Base-by-base conservation (phyloP, 2,797 vertebrate species). In the Xiphophorus birchmanni region DNA sequence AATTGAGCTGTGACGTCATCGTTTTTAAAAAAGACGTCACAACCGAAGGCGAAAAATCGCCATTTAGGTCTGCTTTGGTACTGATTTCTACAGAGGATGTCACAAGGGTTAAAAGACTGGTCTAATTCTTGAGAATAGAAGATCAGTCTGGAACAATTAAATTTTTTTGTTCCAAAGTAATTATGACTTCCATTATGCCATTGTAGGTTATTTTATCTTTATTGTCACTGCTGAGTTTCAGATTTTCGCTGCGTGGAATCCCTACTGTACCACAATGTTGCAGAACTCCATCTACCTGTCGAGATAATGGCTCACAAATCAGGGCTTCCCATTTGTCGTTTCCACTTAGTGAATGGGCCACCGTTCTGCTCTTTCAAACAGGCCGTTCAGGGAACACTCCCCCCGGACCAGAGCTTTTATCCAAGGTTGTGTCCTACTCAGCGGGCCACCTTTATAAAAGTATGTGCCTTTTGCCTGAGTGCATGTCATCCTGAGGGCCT, bases 361-460 rank as follows among this genome's bases (percentile, higher is more conserved):
- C 91, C 91, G 86, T 94, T 92, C 86, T 91, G 87, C 90, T 89
- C 85, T 87, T 87, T 86, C 91, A 93, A 92, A 92, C 91, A 90
- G 92, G 91, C 91, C 93, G 90, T 92, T 93, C 86, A 89, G 88
- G 76, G 86, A 92, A 79, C 76, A 83, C 69, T 86, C 90, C 92
- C 80, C 26, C 2, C 78, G 87, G 92, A 90, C 76, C 35, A 32
- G 75, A 85, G 89, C 90, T 85, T 93, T 93, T 92, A 93, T 69
- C 65, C 94, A 95, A 95, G 94, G 93, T 95, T 95, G 91, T 42
- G 88, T 92, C 93, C 94, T 90, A 86, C 86, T 90, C 84, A 7
- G 76, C 84, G 65, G 76, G 86, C 87, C 87, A 91, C 90, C 87
- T 90, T 78, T 76, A 45, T 67, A 15, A 80, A 65, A 73, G 75